Evolutionary conservation across 2,888 invertebrate genomes (phyloP).

Genomic region (Spodoptera picta): DNA sequence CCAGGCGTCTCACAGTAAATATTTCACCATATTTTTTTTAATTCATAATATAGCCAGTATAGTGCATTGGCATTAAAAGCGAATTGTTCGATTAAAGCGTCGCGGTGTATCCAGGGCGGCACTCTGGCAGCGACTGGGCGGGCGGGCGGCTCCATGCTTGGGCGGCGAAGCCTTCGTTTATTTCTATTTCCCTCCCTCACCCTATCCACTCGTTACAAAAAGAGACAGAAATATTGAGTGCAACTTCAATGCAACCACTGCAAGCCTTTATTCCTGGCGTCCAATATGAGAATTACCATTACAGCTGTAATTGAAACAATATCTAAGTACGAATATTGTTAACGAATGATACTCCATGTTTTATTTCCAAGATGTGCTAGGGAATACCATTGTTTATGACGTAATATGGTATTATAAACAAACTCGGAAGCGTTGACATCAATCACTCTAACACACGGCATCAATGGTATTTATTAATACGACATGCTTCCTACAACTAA

Average conservation of each 20-base stretch:
- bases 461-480: neutral
- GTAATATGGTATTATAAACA: conserved; percentile 7
- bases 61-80: conserved; percentile 47
- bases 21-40: conserved; percentile 22
- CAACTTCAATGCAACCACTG: conserved; percentile 72
- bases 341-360: neutral
- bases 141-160: conserved; percentile 78
- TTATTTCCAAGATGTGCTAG: neutral
- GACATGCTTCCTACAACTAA: neutral
- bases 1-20: conserved; percentile 14
- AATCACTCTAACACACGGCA: neutral
- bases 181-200: conserved; percentile 74
- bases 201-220: conserved; percentile 53
- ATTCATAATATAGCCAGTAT: conserved; percentile 22
- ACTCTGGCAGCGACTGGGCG: conserved; percentile 81
- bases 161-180: conserved; percentile 77
- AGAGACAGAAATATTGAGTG: conserved; percentile 71
- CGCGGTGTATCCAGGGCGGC: conserved; percentile 73
- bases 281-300: conserved; percentile 56
- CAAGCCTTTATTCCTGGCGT: conserved; percentile 60
- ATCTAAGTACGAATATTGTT: conserved; percentile 14
- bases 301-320: conserved; percentile 53
- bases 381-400: conserved; percentile 1
- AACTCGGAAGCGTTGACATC: conserved; percentile 3
- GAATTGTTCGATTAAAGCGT: conserved; percentile 42